phyloP scores from a whole-genome alignment of 2,797 vertebrate species.

The Serranus cabrilla region DNA sequence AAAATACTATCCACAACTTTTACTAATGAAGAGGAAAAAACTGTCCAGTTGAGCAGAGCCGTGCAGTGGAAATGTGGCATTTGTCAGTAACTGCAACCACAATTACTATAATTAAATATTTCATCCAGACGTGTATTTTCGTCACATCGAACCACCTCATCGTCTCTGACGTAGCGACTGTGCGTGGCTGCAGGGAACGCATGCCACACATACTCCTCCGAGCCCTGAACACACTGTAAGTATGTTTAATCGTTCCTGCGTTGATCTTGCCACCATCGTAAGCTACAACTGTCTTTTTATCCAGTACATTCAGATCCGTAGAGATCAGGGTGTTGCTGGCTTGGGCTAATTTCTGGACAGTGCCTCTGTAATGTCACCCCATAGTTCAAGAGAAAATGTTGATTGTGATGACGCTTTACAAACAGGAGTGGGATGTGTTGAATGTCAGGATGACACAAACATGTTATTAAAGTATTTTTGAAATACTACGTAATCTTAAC shows the following conservation, averaged over 20 bases:
- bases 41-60: no score
- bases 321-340: slow-evolving; percentile 18
- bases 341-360: slow-evolving; percentile 39
- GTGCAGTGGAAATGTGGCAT: no score
- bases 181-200: neutral
- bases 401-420: slow-evolving; percentile 65
- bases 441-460: slow-evolving; percentile 65
- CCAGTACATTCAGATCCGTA: slow-evolving; percentile 14
- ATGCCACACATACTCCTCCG: fast-evolving
- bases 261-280: slow-evolving; percentile 18
- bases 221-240: neutral
- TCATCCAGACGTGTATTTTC: neutral
- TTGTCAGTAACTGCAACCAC: neutral
- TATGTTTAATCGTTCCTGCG: slow-evolving; percentile 6
- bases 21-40: no score
- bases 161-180: neutral
- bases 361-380: slow-evolving; percentile 37
- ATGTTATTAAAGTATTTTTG: slow-evolving; percentile 83
- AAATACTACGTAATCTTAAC: slow-evolving; percentile 57
- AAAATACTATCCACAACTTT: no score
- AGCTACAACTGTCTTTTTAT: slow-evolving; percentile 10
- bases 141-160: neutral
- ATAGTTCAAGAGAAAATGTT: slow-evolving; percentile 52
- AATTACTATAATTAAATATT: neutral
- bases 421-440: slow-evolving; percentile 65